Percentiles rank a stretch among this genome's conserved stretches.
Conservation (phyloP, 2,888 invertebrate species). For the Acleris emargana region DNA sequence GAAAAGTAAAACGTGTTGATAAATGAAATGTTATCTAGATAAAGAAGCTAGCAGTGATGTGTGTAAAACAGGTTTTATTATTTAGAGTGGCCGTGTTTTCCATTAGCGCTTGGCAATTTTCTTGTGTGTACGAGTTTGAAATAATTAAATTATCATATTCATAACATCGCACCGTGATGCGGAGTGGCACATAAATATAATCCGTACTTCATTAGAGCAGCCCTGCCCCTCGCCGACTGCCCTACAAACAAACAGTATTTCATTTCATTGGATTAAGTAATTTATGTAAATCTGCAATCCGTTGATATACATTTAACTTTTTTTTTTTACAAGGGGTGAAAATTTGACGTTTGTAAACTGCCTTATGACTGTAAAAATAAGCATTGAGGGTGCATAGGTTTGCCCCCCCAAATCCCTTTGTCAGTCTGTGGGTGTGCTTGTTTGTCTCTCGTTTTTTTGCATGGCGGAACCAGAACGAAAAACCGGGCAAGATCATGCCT, state of each 20-base stretch:
- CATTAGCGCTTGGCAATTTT: conserved; percentile 26
- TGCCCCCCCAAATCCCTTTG: too few species aligned
- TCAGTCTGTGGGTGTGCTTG: too few species aligned
- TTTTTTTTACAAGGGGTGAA: too few species aligned
- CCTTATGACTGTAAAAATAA: too few species aligned
- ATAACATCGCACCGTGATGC: conserved; percentile 26
- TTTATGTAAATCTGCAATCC: background rate
- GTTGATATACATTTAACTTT: too few species aligned
- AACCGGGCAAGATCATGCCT: too few species aligned
- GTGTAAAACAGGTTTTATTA: conserved; percentile 3
- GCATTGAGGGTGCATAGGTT: too few species aligned
- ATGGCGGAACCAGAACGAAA: too few species aligned
- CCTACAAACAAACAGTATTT: conserved; percentile 9
- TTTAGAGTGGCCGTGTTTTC: conserved; percentile 6
- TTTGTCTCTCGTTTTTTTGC: too few species aligned
- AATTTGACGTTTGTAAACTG: too few species aligned
- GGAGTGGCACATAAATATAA: conserved; percentile 24
- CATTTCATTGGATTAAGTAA: conserved; percentile 1
- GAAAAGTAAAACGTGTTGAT: background rate
- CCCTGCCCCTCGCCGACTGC: conserved; percentile 1
- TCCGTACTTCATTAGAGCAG: conserved; percentile 12
- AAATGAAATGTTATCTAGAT: conserved; percentile 1
- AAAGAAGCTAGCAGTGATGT: background rate
- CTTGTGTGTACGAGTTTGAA: conserved; percentile 29
- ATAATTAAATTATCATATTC: conserved; percentile 38